Conservation (phyloP, 2,113 vertebrate species). For the Leptosomus discolor region DNA sequence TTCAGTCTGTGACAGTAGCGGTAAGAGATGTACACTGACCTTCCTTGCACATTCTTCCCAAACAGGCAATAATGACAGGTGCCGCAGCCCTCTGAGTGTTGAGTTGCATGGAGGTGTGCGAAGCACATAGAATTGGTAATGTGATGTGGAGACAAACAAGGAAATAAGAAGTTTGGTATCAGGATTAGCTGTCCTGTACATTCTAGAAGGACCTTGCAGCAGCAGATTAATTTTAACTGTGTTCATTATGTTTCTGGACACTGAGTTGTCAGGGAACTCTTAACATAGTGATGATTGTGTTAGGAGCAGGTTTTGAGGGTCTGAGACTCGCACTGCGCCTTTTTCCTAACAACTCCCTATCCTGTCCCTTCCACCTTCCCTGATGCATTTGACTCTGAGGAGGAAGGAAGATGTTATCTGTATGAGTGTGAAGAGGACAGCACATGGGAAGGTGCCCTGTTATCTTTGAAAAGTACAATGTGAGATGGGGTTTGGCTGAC, state of each 20-base stretch:
- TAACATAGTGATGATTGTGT: background rate
- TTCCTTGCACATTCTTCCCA: background rate
- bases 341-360: background rate
- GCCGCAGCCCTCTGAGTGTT: background rate
- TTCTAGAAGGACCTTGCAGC: background rate
- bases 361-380: background rate
- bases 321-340: background rate
- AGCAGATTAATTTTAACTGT: background rate
- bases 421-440: background rate
- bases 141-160: background rate
- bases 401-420: background rate
- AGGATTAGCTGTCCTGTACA: background rate
- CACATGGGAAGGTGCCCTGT: background rate
- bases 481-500: background rate
- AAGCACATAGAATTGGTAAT: background rate
- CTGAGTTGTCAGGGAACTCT: background rate
- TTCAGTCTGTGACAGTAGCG: background rate
- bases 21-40: accelerated
- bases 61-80: background rate
- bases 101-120: background rate
- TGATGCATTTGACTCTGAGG: background rate
- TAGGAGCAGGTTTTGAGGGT: background rate
- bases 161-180: background rate
- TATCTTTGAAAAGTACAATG: background rate
- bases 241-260: background rate